These are phyloP conservation scores for Boloria selene DNA, from an alignment of 2,888 invertebrate genomes.

Conservation along the genomic window DNA sequence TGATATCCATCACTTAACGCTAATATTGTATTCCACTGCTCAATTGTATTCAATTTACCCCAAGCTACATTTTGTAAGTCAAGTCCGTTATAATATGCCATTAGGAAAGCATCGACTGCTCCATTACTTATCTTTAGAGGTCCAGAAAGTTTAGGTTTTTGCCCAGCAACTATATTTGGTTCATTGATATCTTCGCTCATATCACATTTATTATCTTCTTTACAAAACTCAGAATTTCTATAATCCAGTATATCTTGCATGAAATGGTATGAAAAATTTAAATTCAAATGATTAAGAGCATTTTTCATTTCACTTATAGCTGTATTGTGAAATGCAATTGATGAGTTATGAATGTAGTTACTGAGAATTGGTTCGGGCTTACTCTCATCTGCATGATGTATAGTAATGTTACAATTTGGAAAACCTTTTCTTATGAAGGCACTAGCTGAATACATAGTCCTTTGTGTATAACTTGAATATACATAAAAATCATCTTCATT, in stretches of 20 bases:
- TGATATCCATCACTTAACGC: slow-evolving; percentile 60
- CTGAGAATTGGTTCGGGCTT: slow-evolving; percentile 61
- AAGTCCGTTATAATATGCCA: slow-evolving; percentile 72
- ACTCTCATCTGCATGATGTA: slow-evolving; percentile 52
- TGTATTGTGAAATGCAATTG: slow-evolving; percentile 51
- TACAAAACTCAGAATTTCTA: slow-evolving; percentile 59
- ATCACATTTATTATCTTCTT: slow-evolving; percentile 55
- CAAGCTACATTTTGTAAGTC: slow-evolving; percentile 61
- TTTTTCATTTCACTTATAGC: slow-evolving; percentile 56
- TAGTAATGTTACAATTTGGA: slow-evolving; percentile 59
- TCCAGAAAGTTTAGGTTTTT: slow-evolving; percentile 61
- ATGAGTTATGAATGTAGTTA: slow-evolving; percentile 63
- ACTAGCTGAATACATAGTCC: slow-evolving; percentile 62
- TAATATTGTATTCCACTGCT: slow-evolving; percentile 57
- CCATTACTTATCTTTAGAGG: slow-evolving; percentile 69
- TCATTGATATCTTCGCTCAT: slow-evolving; percentile 55
- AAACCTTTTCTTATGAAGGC: slow-evolving; percentile 64
- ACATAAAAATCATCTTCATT: slow-evolving; percentile 57
- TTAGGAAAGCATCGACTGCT: slow-evolving; percentile 67
- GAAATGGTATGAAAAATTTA: slow-evolving; percentile 54
- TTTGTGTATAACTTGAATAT: slow-evolving; percentile 65
- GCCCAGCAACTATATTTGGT: slow-evolving; percentile 49
- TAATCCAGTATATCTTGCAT: slow-evolving; percentile 64
- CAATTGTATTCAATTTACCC: slow-evolving; percentile 52
- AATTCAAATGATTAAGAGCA: slow-evolving; percentile 50